Evolutionary conservation across 2,113 vertebrate genomes (phyloP), one percentile per base, ranked within the genome.

Genomic region (Gracilinanus agilis): DNA sequence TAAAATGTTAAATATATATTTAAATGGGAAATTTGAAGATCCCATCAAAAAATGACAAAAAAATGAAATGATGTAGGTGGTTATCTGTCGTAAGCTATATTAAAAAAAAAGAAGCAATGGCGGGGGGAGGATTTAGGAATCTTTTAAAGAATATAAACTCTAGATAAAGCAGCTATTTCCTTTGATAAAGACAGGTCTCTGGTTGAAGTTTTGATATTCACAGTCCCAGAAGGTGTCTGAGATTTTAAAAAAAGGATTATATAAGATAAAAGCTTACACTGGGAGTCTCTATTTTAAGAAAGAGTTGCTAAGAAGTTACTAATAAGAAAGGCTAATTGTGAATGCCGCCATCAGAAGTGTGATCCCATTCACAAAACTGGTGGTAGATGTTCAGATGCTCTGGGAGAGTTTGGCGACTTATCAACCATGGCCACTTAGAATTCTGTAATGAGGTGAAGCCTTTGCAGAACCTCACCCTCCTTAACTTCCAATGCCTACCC

Each of bases 171-270:
- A 98, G 96, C 97, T 98, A 97, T 96, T 97, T 98, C 94, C 92
- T 98, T 98, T 97, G 97, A 98, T 97, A 98, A 98, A 98, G 98
- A 98, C 97, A 98, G 96, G 96, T 98, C 97, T 98, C 98, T 97
- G 97, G 97, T 97, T 97, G 96, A 98, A 97, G 97, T 96, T 98
- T 98, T 98, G 98, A 98, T 98, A 98, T 98, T 97, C 98, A 98
- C 98, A 97, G 95, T 97, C 94, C 94, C 97, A 94, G 96, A 97
- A 98, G 97, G 96, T 98, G 95, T 97, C 97, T 98, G 97, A 96
- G 95, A 95, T 97, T 97, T 97, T 98, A 40, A 83, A 83, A 58
- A 94, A 96, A 97, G 97, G 98, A 97, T 97, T 98, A 98, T 94
- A 97, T 96, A 96, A 97, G 97, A 97, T 98, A 97, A 98, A 98